Evolutionary conservation across 2,797 vertebrate species (phyloP).

Genomic region (Centroberyx gerrardi): DNA sequence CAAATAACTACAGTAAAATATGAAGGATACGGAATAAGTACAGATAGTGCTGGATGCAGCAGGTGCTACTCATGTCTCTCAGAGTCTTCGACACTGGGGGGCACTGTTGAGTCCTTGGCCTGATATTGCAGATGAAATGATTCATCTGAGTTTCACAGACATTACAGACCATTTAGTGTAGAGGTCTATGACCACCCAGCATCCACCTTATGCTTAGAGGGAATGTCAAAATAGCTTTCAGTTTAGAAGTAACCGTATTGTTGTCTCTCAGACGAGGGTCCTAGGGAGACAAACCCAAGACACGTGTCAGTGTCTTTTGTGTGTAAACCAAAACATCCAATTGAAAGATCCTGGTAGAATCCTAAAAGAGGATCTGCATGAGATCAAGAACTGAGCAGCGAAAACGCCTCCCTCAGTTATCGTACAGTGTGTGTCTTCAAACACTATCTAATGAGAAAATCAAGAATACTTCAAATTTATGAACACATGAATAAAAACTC

Average conservation of each 20-base stretch:
- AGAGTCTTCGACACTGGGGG: slow-evolving; percentile 71
- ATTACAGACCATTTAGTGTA: slow-evolving; percentile 57
- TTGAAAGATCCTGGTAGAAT: slow-evolving; percentile 39
- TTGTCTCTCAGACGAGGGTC: slow-evolving; percentile 23
- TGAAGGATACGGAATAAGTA: slow-evolving; percentile 51
- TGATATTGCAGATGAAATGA: slow-evolving; percentile 68
- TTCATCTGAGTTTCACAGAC: slow-evolving; percentile 73
- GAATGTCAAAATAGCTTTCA: slow-evolving; percentile 53
- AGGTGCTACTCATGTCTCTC: slow-evolving; percentile 75
- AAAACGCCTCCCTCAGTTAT: slow-evolving; percentile 42
- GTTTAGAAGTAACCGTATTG: slow-evolving; percentile 29
- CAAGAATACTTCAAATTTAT: slow-evolving; percentile 52
- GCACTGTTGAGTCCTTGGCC: slow-evolving; percentile 77
- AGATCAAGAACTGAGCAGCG: slow-evolving; percentile 48
- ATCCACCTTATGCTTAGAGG: slow-evolving; percentile 43
- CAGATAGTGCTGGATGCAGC: slow-evolving; percentile 72
- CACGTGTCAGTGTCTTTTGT: slow-evolving; percentile 21
- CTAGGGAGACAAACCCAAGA: slow-evolving; percentile 5
- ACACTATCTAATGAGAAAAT: slow-evolving; percentile 49
- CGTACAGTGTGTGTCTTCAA: slow-evolving; percentile 80
- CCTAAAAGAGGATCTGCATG: slow-evolving; percentile 54
- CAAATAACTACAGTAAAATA: slow-evolving; percentile 65
- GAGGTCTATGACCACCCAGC: slow-evolving; percentile 44
- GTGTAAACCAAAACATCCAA: slow-evolving; percentile 44
- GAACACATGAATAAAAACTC: slow-evolving; percentile 54